Conservation (phyloP, 2,113 vertebrate genomes). For the Ardeotis arabs region DNA sequence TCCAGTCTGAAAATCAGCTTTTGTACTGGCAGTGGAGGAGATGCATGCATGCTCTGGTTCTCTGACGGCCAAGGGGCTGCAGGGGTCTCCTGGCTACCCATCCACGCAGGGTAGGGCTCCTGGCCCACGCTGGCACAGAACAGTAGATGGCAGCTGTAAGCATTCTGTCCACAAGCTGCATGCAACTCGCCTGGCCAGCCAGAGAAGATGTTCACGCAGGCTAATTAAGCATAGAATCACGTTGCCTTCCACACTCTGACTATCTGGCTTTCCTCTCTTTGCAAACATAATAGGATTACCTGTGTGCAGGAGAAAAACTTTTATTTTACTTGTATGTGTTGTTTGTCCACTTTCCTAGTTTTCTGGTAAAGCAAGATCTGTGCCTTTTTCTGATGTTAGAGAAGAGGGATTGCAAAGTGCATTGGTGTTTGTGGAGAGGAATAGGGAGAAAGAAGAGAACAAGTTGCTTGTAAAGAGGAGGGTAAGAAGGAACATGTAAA, state of each 20-base stretch:
- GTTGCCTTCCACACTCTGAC: rapidly evolving
- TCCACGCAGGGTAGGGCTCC: background rate
- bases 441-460: background rate
- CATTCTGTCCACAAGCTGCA: background rate
- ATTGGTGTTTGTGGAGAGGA: background rate
- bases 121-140: background rate
- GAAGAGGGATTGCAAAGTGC: background rate
- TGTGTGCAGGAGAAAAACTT: background rate
- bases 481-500: background rate
- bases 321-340: background rate
- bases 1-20: background rate
- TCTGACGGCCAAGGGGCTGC: background rate
- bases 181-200: background rate
- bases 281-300: background rate
- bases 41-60: rapidly evolving
- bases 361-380: background rate
- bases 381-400: background rate
- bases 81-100: background rate
- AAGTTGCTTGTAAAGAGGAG: background rate
- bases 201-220: rapidly evolving
- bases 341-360: background rate
- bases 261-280: background rate
- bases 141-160: background rate
- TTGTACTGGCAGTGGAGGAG: background rate
- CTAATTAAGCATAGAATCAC: background rate